phyloP scores from a whole-genome alignment of 2,113 vertebrate genomes.

The Peromyscus maniculatus region DNA sequence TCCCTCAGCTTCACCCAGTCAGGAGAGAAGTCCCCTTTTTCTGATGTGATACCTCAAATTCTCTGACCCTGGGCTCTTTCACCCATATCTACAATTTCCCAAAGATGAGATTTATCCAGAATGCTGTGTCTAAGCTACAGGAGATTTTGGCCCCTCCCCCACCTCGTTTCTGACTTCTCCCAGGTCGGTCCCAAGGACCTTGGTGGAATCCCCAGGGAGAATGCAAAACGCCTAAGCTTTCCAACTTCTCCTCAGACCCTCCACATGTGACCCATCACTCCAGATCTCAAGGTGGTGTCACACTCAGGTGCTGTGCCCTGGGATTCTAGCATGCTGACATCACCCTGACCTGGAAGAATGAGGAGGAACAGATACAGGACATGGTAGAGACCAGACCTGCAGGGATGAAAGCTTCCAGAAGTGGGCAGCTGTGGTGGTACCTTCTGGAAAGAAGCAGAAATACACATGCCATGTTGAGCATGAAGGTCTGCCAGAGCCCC shows the following conservation, averaged over 20 bases:
- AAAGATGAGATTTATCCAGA: too few species aligned
- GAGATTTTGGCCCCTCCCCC: too few species aligned
- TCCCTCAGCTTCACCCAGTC: too few species aligned
- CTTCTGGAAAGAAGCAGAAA: neutral
- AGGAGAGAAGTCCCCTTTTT: too few species aligned
- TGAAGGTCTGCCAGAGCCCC: neutral
- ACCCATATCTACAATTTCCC: too few species aligned
- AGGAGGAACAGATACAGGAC: neutral
- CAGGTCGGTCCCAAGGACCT: neutral
- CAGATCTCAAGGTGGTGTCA: neutral
- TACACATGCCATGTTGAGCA: neutral
- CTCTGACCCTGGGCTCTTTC: too few species aligned
- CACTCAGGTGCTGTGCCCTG: neutral
- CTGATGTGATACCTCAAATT: too few species aligned
- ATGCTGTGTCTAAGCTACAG: too few species aligned
- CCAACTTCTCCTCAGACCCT: neutral
- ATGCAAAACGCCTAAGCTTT: too few species aligned
- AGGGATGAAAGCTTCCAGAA: neutral
- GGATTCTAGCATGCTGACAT: neutral
- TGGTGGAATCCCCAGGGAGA: neutral
- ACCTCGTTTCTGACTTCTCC: neutral
- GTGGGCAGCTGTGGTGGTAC: neutral
- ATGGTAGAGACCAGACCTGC: neutral
- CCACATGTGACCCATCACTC: neutral
- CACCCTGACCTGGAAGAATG: neutral